Conservation (phyloP, 92 coral and sea anemone genomes). For the Siderastrea radians region DNA sequence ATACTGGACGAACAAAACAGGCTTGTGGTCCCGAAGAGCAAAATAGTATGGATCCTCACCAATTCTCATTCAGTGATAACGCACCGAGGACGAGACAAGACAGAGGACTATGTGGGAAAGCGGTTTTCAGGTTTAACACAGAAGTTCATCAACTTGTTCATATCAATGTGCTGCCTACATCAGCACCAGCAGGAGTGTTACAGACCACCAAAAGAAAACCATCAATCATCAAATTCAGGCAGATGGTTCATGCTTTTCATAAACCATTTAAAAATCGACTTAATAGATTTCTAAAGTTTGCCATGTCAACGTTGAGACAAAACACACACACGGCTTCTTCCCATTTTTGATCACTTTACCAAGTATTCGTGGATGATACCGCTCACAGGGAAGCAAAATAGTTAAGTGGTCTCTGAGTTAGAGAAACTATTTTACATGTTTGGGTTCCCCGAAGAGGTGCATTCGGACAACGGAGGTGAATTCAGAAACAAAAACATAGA, state of each 20-base stretch:
- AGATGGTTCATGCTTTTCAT: conserved; percentile 43
- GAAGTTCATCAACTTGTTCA: conserved; percentile 44
- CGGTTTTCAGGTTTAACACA: conserved; percentile 46
- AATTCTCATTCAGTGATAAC: conserved; percentile 25
- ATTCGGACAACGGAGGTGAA: conserved; percentile 52
- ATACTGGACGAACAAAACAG: conserved; percentile 29
- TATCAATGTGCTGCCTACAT: conserved; percentile 38
- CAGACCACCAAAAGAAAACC: conserved; percentile 41
- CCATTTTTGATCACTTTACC: conserved; percentile 50
- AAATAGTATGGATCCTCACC: conserved; percentile 20
- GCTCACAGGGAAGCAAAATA: conserved; percentile 21
- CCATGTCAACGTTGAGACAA: conserved; percentile 12
- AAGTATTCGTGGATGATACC: conserved; percentile 51
- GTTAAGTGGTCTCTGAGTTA: conserved; percentile 30
- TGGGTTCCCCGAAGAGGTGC: conserved; percentile 50
- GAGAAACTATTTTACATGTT: conserved; percentile 51
- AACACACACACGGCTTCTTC: conserved; percentile 38
- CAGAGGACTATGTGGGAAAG: conserved; percentile 25
- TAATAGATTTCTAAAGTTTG: conserved; percentile 12
- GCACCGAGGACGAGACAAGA: conserved; percentile 53
- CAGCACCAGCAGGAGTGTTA: conserved; percentile 48
- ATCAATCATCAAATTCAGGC: conserved; percentile 39
- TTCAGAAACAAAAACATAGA: conserved; percentile 30
- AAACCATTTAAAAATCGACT: conserved; percentile 40
- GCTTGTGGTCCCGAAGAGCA: conserved; percentile 36